phyloP scores from a whole-genome alignment of 2,113 vertebrate species.

The Dicerorhinus sumatrensis region DNA sequence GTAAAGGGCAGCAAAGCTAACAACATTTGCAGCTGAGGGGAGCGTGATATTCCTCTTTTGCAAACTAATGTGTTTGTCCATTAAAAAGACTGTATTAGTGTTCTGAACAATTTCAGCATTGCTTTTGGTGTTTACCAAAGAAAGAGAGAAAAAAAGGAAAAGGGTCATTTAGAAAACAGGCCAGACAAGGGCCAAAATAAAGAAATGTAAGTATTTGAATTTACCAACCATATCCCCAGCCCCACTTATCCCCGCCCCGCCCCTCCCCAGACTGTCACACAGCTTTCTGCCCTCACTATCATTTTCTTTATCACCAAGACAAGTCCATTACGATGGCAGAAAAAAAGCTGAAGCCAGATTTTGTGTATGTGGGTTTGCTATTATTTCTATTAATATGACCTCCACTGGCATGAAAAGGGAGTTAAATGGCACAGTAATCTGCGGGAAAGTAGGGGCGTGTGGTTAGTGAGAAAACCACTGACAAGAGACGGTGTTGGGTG shows the following conservation, averaged over 20 bases:
- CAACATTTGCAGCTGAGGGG: background rate
- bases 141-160: background rate
- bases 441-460: background rate
- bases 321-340: background rate
- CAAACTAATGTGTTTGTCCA: background rate
- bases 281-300: background rate
- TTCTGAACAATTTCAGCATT: background rate
- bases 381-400: background rate
- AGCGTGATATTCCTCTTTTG: background rate
- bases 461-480: background rate
- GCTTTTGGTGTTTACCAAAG: background rate
- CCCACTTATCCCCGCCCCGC: too few relatives aligned
- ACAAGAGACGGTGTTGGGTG: rapidly evolving
- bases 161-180: background rate
- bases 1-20: background rate
- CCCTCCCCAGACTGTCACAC: background rate
- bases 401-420: background rate
- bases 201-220: background rate
- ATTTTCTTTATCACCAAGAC: background rate
- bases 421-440: background rate
- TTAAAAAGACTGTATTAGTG: background rate
- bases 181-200: background rate
- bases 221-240: too few relatives aligned
- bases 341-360: background rate
- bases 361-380: background rate